Evolutionary conservation across 2,888 invertebrate species (phyloP).

Genomic region (Opisthograptis luteolata): DNA sequence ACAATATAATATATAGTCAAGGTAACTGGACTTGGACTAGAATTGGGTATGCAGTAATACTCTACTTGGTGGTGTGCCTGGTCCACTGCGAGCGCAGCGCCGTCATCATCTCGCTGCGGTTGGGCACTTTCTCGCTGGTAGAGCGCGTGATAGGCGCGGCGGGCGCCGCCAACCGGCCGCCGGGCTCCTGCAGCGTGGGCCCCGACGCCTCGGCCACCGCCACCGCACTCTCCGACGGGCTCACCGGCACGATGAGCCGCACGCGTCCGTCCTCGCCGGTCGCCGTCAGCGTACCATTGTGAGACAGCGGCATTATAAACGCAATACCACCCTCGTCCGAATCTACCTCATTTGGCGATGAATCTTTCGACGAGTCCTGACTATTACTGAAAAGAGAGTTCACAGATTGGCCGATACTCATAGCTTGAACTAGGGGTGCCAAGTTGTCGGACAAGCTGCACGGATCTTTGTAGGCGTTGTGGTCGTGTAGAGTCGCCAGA

Average conservation of each 20-base stretch:
- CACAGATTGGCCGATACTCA: slow-evolving; percentile 69
- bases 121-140: slow-evolving; percentile 94
- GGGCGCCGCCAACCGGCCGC: slow-evolving; percentile 76
- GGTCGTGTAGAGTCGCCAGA: slow-evolving; percentile 57
- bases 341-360: slow-evolving; percentile 64
- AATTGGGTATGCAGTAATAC: slow-evolving; percentile 29
- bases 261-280: slow-evolving; percentile 86
- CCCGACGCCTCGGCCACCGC: slow-evolving; percentile 64
- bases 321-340: slow-evolving; percentile 74
- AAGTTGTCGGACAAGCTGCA: slow-evolving; percentile 54
- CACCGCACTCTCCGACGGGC: slow-evolving; percentile 71
- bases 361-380: slow-evolving; percentile 79
- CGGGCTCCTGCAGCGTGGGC: slow-evolving; percentile 83
- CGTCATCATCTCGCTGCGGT: slow-evolving; percentile 93
- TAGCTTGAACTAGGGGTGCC: slow-evolving; percentile 57
- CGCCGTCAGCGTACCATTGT: slow-evolving; percentile 85
- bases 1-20: slow-evolving; percentile 40
- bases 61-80: slow-evolving; percentile 93
- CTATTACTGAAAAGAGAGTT: slow-evolving; percentile 66
- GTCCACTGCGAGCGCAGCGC: slow-evolving; percentile 94
- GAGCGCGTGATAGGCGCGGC: slow-evolving; percentile 89
- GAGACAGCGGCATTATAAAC: slow-evolving; percentile 88
- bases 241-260: slow-evolving; percentile 86
- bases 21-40: slow-evolving; percentile 54
- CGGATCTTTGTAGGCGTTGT: slow-evolving; percentile 54